These are phyloP conservation scores for Chrysodeixis includens DNA, from an alignment of 2,888 invertebrate genomes.

Conservation along the genomic window DNA sequence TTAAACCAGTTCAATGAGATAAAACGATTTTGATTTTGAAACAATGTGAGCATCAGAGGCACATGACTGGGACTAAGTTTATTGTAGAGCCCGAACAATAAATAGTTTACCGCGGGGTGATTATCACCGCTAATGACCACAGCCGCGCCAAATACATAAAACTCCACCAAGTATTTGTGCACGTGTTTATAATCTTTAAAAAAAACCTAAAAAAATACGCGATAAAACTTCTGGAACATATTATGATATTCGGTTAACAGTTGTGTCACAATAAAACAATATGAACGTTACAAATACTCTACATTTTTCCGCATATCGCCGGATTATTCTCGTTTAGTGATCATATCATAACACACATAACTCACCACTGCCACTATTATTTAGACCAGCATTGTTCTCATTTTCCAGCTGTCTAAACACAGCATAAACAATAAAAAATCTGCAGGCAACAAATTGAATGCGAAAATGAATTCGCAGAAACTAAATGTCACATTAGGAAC, in stretches of 20 bases:
- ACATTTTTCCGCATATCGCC: constrained; percentile 11
- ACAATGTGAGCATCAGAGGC: constrained; percentile 13
- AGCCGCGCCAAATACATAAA: constrained; percentile 32
- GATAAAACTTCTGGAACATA: constrained; percentile 37
- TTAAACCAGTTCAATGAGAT: not conserved
- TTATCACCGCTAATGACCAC: constrained; percentile 50
- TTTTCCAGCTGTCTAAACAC: constrained; percentile 37
- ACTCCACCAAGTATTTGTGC: constrained; percentile 33
- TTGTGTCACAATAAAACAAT: constrained; percentile 51
- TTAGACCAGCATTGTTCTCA: constrained; percentile 30
- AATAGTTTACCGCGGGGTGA: constrained; percentile 36
- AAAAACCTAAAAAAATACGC: constrained; percentile 22
- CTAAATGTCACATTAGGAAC: constrained; percentile 48
- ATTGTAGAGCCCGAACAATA: constrained; percentile 35
- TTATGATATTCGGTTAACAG: constrained; percentile 41
- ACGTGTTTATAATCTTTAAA: constrained; percentile 8
- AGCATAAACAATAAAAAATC: constrained; percentile 14
- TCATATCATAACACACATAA: constrained; percentile 30
- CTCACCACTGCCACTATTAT: constrained; percentile 17
- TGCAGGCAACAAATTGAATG: constrained; percentile 14
- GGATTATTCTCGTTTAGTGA: constrained; percentile 20
- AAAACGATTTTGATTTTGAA: constrained; percentile 13
- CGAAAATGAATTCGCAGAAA: constrained; percentile 48
- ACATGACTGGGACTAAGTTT: constrained; percentile 28
- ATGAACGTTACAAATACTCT: constrained; percentile 20